Evolutionary conservation across 2,113 vertebrate genomes (phyloP), one percentile per base, ranked within the genome.

Genomic region (Prinia subflava): DNA sequence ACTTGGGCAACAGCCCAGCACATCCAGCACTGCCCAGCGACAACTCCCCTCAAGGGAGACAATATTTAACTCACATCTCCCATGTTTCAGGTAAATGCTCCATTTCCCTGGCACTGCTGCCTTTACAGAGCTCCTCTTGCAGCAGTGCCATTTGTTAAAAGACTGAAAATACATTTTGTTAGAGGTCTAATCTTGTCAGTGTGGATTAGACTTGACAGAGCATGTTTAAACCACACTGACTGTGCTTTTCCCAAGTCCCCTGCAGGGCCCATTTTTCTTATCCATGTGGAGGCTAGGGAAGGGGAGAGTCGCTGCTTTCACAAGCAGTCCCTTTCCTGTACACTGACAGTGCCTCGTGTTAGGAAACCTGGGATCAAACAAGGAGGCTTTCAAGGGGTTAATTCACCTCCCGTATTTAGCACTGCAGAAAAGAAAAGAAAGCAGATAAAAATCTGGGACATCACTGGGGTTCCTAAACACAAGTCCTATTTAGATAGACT

Each of bases 201-300:
- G 2, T 24, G 50, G 83, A 94, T 92, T 86, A 46, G 24, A 70
- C 71, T 59, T 93, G 92, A 93, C 59, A 88, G 85, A 69, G 71
- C 75, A 68, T n/a, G 83, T 79, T 87, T 55, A 87, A 83, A 80
- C 83, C 46, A 59, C 2, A 3, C 2, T 77, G 67, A 50, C 79
- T 77, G 68, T 25, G 59, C 79, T 86, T 74, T 84, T 86, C 83
- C 59, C 35, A 35, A 33, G 50, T 31, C 3, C 46, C 76, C 92
- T 41, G 55, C 27, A 70, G 92, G 79, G 71, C 55, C 65, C 49
- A 6, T 30, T 55, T 77, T 91, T 69, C 79, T 76, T 11, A 62
- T 46, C 71, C 49, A 37, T 15, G 22, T 13, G 23, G 67, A 79
- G 35, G 84, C 49, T 31, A 31, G 31, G 70, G 74, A 83, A 55